Base-by-base conservation (phyloP, 2,113 vertebrate species). In the Hippoglossus stenolepis region DNA sequence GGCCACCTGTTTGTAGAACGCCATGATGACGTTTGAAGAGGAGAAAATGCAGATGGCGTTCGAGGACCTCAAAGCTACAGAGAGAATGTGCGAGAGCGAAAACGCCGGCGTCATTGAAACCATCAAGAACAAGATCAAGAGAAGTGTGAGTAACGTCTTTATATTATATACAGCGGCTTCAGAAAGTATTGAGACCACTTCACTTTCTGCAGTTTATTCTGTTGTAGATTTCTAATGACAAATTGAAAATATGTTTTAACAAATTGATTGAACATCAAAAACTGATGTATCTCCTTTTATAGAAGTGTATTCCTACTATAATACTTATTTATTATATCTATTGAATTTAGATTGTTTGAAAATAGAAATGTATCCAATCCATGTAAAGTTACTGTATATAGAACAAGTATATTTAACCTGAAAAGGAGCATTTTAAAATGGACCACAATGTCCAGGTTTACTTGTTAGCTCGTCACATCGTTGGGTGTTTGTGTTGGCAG, bases 11-110 rank as follows among this genome's bases (percentile, higher is more conserved):
- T 1, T 70, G 13, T 72, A 97, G 97, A 97, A 97, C 61, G 97
- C 97, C 75, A 96, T 98, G 96, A 98, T 98, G 97, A 98, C 97
- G 1, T 98, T 98, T 90, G 97, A 98, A 89, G 97, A 98, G 80
- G 97, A 98, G 90, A 98, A 98, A 83, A 97, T 98, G 97, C 97
- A 98, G 40, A 53, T 94, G 89, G 97, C 97, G 0, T 97, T 95
- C 57, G 96, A 98, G 63, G 96, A 98, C 86, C 95, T 98, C 74
- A 96, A 96, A 87, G 96, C 95, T 3, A 98, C 97, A 1, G 97
- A 98, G 90, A 96, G 94, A 57, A 92, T 98, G 69, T 98, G 97
- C 84, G 97, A 97, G 90, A 96, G 95, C 71, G 96, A 96, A 87
- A 97, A 97, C 93, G 85, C 94, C 51, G 96, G 97, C 12, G 96